Conservation (phyloP, 1,140 invertebrate genomes). For the Contarinia nasturtii region DNA sequence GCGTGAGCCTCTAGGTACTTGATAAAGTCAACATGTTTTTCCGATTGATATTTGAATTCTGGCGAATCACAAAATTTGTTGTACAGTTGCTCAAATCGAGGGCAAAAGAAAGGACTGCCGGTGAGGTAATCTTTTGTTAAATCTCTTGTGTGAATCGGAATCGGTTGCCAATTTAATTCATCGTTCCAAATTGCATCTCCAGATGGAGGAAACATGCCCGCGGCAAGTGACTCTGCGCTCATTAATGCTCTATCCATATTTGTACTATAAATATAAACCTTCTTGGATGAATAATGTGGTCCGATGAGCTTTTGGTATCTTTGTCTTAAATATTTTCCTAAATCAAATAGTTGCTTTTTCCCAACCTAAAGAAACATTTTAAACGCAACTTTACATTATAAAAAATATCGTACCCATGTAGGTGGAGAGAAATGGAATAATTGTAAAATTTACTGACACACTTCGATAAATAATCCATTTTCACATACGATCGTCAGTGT, state of each 20-base stretch:
- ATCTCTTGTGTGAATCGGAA: conserved; percentile 65
- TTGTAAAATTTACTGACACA: too few species aligned
- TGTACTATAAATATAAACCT: conserved; percentile 57
- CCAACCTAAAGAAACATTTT: too few species aligned
- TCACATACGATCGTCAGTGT: too few species aligned
- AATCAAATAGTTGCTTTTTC: conserved; percentile 51
- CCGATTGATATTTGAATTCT: conserved; percentile 33
- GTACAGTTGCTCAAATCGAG: conserved; percentile 35
- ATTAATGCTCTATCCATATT: conserved; percentile 76
- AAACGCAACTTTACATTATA: too few species aligned
- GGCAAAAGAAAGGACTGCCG: conserved; percentile 43
- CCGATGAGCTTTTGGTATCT: conserved; percentile 41
- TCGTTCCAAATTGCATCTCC: conserved; percentile 44
- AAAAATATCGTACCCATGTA: too few species aligned
- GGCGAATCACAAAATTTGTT: conserved; percentile 30
- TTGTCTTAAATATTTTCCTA: conserved; percentile 54
- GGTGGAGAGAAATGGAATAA: too few species aligned
- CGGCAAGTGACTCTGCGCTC: conserved; percentile 68
- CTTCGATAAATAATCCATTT: too few species aligned
- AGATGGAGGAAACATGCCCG: conserved; percentile 53
- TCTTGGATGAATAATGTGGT: conserved; percentile 27
- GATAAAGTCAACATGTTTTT: conserved; percentile 39
- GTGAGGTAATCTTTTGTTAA: conserved; percentile 38
- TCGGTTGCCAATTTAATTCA: conserved; percentile 65
- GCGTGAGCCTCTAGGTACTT: conserved; percentile 36